These are phyloP conservation scores for Apamea monoglypha DNA, from an alignment of 2,888 invertebrate species.

Conservation along the genomic window DNA sequence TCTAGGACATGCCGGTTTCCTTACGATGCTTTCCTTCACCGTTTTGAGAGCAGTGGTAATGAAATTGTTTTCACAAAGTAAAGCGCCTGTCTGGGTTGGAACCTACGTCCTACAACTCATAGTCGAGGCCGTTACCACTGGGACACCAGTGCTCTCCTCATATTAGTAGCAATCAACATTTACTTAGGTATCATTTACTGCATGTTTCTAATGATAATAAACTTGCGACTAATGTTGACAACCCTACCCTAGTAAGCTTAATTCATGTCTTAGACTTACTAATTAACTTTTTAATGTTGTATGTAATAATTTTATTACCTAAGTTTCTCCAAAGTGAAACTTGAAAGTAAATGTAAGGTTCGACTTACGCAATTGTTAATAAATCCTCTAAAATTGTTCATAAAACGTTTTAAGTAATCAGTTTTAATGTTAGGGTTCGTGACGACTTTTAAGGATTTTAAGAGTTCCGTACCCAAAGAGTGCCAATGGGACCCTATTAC, in stretches of 20 bases:
- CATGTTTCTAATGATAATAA: neutral
- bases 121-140: too few species aligned
- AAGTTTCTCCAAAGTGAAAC: slow-evolving; percentile 62
- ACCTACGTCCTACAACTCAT: too few species aligned
- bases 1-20: too few species aligned
- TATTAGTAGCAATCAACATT: too few species aligned
- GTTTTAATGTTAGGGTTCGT: slow-evolving; percentile 33
- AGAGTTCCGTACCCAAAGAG: neutral
- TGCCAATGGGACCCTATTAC: neutral
- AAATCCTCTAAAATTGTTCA: slow-evolving; percentile 43
- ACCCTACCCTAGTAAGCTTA: slow-evolving; percentile 49
- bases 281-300: slow-evolving; percentile 56
- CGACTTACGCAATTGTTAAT: slow-evolving; percentile 45
- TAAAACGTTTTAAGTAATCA: slow-evolving; percentile 27
- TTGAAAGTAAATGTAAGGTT: slow-evolving; percentile 52
- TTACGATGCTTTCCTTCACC: too few species aligned
- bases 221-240: slow-evolving; percentile 24
- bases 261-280: slow-evolving; percentile 53
- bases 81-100: too few species aligned
- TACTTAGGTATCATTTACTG: too few species aligned
- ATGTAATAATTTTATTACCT: slow-evolving; percentile 51
- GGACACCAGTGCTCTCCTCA: too few species aligned
- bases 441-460: neutral
- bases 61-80: too few species aligned
- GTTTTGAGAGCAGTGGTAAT: too few species aligned